phyloP scores from a whole-genome alignment of 2,888 invertebrate genomes.

The Protonemura montana region DNA sequence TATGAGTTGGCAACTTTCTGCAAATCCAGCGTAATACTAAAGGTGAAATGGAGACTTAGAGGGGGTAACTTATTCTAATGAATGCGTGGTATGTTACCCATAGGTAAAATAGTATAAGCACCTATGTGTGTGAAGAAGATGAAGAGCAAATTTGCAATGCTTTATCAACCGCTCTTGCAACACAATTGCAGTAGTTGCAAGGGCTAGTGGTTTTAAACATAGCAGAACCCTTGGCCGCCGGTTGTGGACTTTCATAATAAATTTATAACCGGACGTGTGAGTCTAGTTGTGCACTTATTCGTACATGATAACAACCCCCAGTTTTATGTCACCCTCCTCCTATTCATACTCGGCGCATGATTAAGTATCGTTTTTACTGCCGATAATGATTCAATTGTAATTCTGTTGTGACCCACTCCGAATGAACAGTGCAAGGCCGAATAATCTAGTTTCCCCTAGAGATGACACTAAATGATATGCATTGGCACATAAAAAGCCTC shows the following conservation, averaged over 20 bases:
- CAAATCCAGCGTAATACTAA: neutral
- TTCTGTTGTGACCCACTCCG: neutral
- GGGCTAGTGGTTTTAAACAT: neutral
- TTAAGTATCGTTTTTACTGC: neutral
- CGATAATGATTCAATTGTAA: conserved; percentile 7
- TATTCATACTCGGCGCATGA: neutral
- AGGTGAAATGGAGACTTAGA: neutral
- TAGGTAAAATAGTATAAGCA: neutral
- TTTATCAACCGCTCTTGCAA: no score
- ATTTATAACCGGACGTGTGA: conserved; percentile 3
- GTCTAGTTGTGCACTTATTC: neutral
- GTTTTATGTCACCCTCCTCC: neutral
- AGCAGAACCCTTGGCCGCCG: neutral
- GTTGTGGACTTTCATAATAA: neutral
- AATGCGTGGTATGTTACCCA: neutral
- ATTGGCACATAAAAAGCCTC: conserved; percentile 29
- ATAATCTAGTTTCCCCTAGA: conserved; percentile 17
- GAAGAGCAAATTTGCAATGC: no score
- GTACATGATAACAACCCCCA: neutral
- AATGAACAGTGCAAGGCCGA: neutral
- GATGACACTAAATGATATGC: conserved; percentile 38
- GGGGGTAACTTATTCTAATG: neutral
- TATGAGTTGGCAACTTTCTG: neutral
- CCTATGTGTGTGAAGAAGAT: no score
- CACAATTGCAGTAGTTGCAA: neutral